Conservation (phyloP, 2,888 invertebrate genomes). For the Trichopoda pennipes region DNA sequence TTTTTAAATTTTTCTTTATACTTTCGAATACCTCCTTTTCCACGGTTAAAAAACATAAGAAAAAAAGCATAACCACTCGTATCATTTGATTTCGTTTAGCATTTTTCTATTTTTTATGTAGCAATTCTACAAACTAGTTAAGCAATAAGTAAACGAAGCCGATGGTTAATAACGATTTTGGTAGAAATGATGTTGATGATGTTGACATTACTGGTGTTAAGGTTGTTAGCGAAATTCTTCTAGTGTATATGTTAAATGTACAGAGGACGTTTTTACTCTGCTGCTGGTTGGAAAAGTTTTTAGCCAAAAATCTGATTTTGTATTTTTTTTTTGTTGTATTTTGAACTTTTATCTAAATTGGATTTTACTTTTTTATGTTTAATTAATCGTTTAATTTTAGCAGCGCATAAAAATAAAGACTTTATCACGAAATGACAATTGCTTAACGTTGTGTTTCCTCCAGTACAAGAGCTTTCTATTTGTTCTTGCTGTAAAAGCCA, state of each 20-base stretch:
- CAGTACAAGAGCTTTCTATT: slow-evolving; percentile 6
- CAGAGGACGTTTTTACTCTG: slow-evolving; percentile 27
- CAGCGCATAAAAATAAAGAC: slow-evolving; percentile 63
- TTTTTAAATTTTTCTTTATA: slow-evolving; percentile 20
- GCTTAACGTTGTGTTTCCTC: slow-evolving; percentile 39
- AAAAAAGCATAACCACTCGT: slow-evolving; percentile 23
- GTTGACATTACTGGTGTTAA: slow-evolving; percentile 34
- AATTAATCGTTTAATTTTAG: slow-evolving; percentile 71
- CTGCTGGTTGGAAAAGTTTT: slow-evolving; percentile 31
- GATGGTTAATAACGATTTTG: slow-evolving; percentile 49
- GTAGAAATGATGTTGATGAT: slow-evolving; percentile 45
- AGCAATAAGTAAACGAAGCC: slow-evolving; percentile 53
- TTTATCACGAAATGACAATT: slow-evolving; percentile 68
- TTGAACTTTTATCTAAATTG: slow-evolving; percentile 71
- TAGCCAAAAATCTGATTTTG: slow-evolving; percentile 21
- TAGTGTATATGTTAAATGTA: neutral
- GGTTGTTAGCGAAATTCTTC: slow-evolving; percentile 24
- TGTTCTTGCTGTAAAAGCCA: slow-evolving; percentile 35
- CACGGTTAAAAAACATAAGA: slow-evolving; percentile 45
- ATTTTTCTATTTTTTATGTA: slow-evolving; percentile 29
- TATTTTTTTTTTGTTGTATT: slow-evolving; percentile 70
- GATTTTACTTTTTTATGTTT: slow-evolving; percentile 71
- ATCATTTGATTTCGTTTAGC: slow-evolving; percentile 52
- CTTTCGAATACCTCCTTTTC: slow-evolving; percentile 11
- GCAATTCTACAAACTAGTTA: slow-evolving; percentile 39